These are phyloP conservation scores for Theonella swinhoei DNA, from an alignment of 37 sponge, comb jelly and placozoan genomes.

Conservation along the genomic window DNA sequence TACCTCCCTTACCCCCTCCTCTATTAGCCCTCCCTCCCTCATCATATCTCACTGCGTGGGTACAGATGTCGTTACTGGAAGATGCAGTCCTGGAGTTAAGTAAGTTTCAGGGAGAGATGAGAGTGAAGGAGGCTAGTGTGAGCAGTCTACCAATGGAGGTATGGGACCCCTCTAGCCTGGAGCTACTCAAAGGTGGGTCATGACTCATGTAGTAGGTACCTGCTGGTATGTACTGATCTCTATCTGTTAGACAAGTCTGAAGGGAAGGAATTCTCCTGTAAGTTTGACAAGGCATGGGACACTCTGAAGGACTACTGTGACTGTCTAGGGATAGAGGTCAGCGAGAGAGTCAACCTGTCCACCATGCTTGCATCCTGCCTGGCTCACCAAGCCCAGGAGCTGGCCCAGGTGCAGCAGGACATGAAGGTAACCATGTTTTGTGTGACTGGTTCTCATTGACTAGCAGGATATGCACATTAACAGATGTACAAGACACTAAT, in stretches of 20 bases:
- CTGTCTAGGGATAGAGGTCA: slow-evolving; percentile 69
- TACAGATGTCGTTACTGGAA: slow-evolving; percentile 55
- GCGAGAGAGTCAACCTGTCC: slow-evolving; percentile 69
- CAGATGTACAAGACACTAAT: slow-evolving; percentile 53
- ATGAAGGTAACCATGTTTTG: slow-evolving; percentile 14
- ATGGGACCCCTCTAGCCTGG: slow-evolving; percentile 53
- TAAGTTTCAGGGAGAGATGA: slow-evolving; percentile 84
- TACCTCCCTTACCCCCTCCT: not conserved
- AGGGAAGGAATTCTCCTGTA: slow-evolving; percentile 61
- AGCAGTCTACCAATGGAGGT: slow-evolving; percentile 67
- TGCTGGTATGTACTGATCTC: not conserved
- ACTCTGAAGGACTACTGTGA: slow-evolving; percentile 80
- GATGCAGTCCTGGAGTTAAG: slow-evolving; percentile 64
- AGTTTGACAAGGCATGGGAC: slow-evolving; percentile 66
- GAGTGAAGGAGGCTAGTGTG: slow-evolving; percentile 62
- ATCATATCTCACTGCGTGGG: not conserved
- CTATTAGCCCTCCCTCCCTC: not conserved
- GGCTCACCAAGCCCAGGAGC: not conserved
- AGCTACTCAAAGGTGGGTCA: slow-evolving; percentile 62
- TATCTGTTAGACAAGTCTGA: slow-evolving; percentile 71
- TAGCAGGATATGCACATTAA: not conserved
- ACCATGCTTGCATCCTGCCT: slow-evolving; percentile 62
- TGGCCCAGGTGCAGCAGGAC: slow-evolving; percentile 18
- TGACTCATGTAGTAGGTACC: not conserved
- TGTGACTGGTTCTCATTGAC: not conserved